Evolutionary conservation across 1,140 invertebrate genomes (phyloP), one percentile per base, ranked within the genome.

Genomic region (Brachionus asplanchnoidis): DNA sequence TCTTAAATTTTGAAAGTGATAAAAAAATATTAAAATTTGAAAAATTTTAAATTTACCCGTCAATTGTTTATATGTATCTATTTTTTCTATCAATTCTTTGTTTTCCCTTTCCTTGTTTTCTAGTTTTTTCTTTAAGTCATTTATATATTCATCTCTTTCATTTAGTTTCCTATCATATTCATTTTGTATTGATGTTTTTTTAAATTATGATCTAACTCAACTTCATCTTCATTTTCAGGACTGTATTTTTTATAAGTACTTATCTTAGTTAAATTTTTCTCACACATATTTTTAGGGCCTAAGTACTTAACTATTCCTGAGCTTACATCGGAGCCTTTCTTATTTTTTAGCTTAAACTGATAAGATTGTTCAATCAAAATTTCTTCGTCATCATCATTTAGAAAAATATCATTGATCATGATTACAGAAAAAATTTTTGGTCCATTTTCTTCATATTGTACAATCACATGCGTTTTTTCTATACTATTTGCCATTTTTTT

Each of bases 331-430:
- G n/a, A 68, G 32, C 26, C 26, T 68, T 68, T 68, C 26, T 68
- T 68, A 9, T 32, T 68, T 68, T 68, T 68, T 7, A 14, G 26
- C 26, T n/a, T 68, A 68, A 68, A 68, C 14, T 36, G 26, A 11
- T 68, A 68, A 4, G 65, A 68, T 32, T 68, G 26, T 36, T 68
- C 65, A 68, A 68, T 68, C 32, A 68, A 68, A 68, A 68, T 68
- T 26, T 65, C 17, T 1, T 65, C 60, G 11, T 65, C 60, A 28
- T 65, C 26, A 32, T 28, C 23, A 28, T 26, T 12, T 8, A 66
- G 65, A 66, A 66, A 66, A 66, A 66, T 66, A 66, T 66, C 65
- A 66, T 66, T 32, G 65, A 66, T 66, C 28, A 28, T 66, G 23
- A 66, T 66, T 66, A 66, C 28, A 66, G 3, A 32, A 28, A 66